Conservation (phyloP, 1,140 invertebrate species). For the Neoseiulus cucumeris region DNA sequence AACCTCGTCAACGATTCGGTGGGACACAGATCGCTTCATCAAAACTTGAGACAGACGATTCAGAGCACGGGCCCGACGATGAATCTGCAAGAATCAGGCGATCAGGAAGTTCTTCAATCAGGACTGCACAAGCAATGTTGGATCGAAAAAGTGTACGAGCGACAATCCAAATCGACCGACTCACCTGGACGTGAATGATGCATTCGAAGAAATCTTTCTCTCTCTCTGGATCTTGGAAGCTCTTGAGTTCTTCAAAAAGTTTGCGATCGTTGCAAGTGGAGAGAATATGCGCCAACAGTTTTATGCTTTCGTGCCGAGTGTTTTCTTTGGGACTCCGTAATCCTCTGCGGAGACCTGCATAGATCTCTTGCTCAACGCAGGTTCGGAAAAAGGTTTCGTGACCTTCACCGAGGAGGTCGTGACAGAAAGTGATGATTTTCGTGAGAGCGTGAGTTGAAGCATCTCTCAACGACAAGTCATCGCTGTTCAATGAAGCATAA, state of each 20-base stretch:
- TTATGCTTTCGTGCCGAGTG: slow-evolving; percentile 49
- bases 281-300: slow-evolving; percentile 46
- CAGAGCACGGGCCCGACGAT: slow-evolving; percentile 55
- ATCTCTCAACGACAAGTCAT: slow-evolving; percentile 61
- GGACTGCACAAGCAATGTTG: no score
- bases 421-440: slow-evolving; percentile 30
- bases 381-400: slow-evolving; percentile 14
- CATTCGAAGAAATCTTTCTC: slow-evolving; percentile 91
- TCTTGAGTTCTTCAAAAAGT: slow-evolving; percentile 45
- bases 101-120: no score
- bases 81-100: slow-evolving; percentile 45
- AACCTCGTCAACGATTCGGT: slow-evolving; percentile 54
- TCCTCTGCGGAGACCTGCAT: slow-evolving; percentile 17
- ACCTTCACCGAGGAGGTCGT: slow-evolving; percentile 26
- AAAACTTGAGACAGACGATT: slow-evolving; percentile 32
- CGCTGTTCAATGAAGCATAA: slow-evolving; percentile 46
- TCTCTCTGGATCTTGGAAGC: slow-evolving; percentile 47
- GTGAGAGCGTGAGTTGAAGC: slow-evolving; percentile 49
- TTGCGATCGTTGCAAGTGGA: slow-evolving; percentile 25
- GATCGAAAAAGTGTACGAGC: no score
- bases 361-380: slow-evolving; percentile 16
- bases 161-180: no score
- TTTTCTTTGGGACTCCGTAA: slow-evolving; percentile 17
- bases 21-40: slow-evolving; percentile 37
- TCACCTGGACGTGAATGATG: slow-evolving; percentile 47